Evolutionary conservation across 2,888 invertebrate species (phyloP).

Genomic region (Iselma pallidipennis): DNA sequence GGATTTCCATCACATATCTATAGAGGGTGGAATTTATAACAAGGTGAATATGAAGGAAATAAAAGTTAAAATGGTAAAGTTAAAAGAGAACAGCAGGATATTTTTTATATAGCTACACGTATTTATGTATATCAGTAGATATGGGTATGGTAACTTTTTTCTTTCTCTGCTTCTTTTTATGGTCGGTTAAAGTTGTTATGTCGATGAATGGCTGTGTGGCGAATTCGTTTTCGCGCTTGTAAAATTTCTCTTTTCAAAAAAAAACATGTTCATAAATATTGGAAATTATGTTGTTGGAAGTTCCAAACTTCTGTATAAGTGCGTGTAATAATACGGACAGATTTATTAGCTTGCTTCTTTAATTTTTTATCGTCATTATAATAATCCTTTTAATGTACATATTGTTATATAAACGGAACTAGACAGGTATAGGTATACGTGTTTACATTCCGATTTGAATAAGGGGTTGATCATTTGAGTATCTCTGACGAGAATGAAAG

Average conservation of each 20-base stretch:
- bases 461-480: no score
- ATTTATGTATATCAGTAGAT: not conserved
- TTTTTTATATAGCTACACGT: not conserved
- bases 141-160: not conserved
- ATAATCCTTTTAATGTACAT: no score
- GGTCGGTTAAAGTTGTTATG: slow-evolving; percentile 3
- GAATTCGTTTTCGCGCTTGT: slow-evolving; percentile 2
- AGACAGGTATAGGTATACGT: not conserved
- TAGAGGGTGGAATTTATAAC: not conserved
- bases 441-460: no score
- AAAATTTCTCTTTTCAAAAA: not conserved
- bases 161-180: not conserved
- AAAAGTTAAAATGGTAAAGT: not conserved
- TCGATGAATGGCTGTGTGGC: slow-evolving; percentile 3
- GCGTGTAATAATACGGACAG: no score
- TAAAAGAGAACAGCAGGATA: not conserved
- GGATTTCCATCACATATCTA: not conserved
- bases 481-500: no score
- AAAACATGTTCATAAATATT: not conserved
- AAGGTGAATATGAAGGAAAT: not conserved
- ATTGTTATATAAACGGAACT: no score
- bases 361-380: no score
- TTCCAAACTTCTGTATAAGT: not conserved
- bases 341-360: not conserved
- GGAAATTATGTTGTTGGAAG: not conserved